Conservation (phyloP, 2,113 vertebrate genomes). For the Mesembrinibis cayennensis region DNA sequence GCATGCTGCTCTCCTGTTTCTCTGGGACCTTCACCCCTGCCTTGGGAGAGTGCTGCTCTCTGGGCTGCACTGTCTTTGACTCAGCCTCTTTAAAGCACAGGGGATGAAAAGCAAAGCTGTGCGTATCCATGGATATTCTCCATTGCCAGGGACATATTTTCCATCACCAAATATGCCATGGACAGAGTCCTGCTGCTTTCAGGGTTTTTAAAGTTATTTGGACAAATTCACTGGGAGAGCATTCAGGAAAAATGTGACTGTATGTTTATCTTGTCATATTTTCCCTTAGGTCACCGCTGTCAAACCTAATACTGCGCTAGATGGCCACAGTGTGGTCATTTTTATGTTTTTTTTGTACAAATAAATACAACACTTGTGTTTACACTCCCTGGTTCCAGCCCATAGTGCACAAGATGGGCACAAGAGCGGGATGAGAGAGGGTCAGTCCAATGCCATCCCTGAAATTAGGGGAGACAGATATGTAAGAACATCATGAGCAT, state of each 20-base stretch:
- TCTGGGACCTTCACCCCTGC: not conserved
- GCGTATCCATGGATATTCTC: not conserved
- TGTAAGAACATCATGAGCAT: not conserved
- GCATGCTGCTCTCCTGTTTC: not conserved
- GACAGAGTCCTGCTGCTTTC: not conserved
- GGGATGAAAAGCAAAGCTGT: not conserved
- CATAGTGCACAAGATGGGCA: not conserved
- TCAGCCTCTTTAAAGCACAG: not conserved
- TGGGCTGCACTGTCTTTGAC: not conserved
- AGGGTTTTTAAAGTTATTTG: constrained; percentile 31
- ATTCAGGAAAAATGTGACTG: constrained; percentile 46
- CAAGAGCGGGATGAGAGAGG: not conserved
- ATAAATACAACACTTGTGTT: not conserved
- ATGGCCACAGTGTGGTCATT: not conserved
- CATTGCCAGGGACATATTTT: constrained; percentile 21
- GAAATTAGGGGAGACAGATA: not conserved
- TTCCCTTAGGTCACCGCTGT: constrained; percentile 8
- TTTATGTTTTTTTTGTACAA: not conserved
- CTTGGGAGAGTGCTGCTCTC: not conserved
- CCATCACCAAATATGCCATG: not conserved
- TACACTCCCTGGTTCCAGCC: not conserved
- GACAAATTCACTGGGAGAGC: constrained; percentile 5
- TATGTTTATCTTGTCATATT: constrained; percentile 44
- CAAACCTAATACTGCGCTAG: not conserved
- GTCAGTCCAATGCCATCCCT: not conserved